Evolutionary conservation across 2,888 invertebrate species (phyloP).

Genomic region (Trissonchulus sp.): DNA sequence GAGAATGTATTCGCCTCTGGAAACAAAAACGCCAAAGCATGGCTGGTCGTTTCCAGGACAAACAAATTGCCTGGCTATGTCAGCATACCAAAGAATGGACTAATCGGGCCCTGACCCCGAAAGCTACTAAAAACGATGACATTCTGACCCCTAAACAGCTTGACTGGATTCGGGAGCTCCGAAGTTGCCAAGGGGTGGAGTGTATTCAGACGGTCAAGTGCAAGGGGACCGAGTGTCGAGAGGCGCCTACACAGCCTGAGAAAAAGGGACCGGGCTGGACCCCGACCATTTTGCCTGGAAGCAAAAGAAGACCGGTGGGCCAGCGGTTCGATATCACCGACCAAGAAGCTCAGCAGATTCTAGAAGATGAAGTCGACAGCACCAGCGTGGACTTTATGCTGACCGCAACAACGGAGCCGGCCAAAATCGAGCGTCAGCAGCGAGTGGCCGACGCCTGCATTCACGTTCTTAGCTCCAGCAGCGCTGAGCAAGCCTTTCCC

Average conservation of each 20-base stretch:
- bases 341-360: not conserved
- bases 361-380: not conserved
- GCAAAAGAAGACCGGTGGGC: not conserved
- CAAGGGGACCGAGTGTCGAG: conserved; percentile 20
- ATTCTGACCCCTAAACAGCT: conserved; percentile 13
- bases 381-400: not conserved
- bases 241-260: not conserved
- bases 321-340: conserved; percentile 7
- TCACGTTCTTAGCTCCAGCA: not conserved
- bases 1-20: conserved; percentile 1
- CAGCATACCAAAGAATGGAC: conserved; percentile 4
- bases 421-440: not conserved
- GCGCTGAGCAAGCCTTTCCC: not conserved
- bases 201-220: conserved; percentile 17
- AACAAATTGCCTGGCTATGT: not conserved
- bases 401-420: not conserved
- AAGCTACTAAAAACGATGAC: conserved; percentile 1
- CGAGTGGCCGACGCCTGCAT: conserved; percentile 2
- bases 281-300: not conserved
- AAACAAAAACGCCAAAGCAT: not conserved
- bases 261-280: not conserved
- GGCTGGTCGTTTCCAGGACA: not conserved
- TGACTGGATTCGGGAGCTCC: conserved; percentile 2
- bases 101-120: not conserved
- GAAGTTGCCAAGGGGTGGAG: conserved; percentile 18